Evolutionary conservation across 1,140 invertebrate species (phyloP).

Genomic region (Zaprionus vittiger): DNA sequence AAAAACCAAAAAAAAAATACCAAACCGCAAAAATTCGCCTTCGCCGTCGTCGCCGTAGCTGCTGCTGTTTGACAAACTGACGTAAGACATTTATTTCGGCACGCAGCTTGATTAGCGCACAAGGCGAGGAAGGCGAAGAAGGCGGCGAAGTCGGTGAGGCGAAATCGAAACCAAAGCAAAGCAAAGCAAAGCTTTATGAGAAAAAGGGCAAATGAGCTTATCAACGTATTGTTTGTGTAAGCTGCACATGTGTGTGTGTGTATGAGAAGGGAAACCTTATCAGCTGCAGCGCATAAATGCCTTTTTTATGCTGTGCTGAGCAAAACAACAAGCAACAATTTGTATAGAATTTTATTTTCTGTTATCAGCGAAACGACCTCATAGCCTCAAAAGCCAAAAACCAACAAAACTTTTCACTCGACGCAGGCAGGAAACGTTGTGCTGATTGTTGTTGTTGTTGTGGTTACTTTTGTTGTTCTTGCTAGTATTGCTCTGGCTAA

Average conservation of each 20-base stretch:
- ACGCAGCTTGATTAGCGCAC: slow-evolving; percentile 53
- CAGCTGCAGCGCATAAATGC: slow-evolving; percentile 32
- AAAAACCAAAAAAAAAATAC: slow-evolving; percentile 34
- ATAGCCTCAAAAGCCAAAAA: slow-evolving; percentile 69
- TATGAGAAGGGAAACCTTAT: slow-evolving; percentile 38
- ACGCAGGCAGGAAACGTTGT: slow-evolving; percentile 70
- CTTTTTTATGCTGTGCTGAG: slow-evolving; percentile 40
- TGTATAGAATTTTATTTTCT: slow-evolving; percentile 43
- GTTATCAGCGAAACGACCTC: slow-evolving; percentile 72
- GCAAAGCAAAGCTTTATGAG: slow-evolving; percentile 43
- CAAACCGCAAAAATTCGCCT: slow-evolving; percentile 48
- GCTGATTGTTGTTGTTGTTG: slow-evolving; percentile 26
- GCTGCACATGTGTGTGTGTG: slow-evolving; percentile 5
- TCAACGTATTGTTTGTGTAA: slow-evolving; percentile 16
- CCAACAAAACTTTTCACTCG: slow-evolving; percentile 57
- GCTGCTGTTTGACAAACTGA: slow-evolving; percentile 73
- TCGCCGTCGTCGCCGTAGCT: not conserved
- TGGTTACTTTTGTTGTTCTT: slow-evolving; percentile 40
- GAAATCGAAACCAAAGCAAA: slow-evolving; percentile 28
- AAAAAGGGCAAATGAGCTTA: slow-evolving; percentile 42
- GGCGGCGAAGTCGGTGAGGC: slow-evolving; percentile 15
- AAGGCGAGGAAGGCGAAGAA: not conserved
- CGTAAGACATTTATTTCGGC: slow-evolving; percentile 80
- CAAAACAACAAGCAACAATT: slow-evolving; percentile 46
- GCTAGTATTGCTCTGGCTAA: slow-evolving; percentile 48